Evolutionary conservation across 64 coral and sea anemone species (phyloP).

Genomic region (Cladopsammia gracilis): DNA sequence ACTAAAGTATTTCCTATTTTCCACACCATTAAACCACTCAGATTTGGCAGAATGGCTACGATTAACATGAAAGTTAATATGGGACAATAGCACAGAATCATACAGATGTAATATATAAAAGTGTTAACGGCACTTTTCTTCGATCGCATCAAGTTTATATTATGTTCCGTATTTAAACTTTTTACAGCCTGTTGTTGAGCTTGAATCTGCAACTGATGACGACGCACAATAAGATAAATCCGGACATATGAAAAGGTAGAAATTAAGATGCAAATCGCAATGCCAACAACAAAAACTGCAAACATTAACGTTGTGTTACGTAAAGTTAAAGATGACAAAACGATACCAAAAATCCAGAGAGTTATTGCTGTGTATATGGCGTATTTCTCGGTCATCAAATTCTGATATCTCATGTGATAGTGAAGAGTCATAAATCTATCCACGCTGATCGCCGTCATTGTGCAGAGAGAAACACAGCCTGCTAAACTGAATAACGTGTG

Average conservation of each 20-base stretch:
- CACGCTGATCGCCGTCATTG: constrained; percentile 1
- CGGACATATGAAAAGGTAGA: not conserved
- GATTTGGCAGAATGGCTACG: not conserved
- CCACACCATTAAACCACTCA: not conserved
- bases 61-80: not conserved
- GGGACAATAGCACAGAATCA: constrained; percentile 1
- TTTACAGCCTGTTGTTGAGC: not conserved
- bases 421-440: not conserved
- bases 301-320: not conserved
- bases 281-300: not conserved
- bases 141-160: not conserved
- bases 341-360: not conserved
- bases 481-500: not conserved
- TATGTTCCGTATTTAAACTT: not conserved
- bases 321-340: not conserved
- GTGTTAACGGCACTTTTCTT: constrained; percentile 16
- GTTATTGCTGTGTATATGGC: not conserved
- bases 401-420: not conserved
- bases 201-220: constrained; percentile 13
- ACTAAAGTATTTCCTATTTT: not conserved
- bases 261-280: not conserved
- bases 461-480: not conserved
- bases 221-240: not conserved
- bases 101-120: constrained; percentile 24
- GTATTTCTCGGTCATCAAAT: not conserved